Conservation (phyloP, 2,797 vertebrate species). For the Scomberomorus guttatus region DNA sequence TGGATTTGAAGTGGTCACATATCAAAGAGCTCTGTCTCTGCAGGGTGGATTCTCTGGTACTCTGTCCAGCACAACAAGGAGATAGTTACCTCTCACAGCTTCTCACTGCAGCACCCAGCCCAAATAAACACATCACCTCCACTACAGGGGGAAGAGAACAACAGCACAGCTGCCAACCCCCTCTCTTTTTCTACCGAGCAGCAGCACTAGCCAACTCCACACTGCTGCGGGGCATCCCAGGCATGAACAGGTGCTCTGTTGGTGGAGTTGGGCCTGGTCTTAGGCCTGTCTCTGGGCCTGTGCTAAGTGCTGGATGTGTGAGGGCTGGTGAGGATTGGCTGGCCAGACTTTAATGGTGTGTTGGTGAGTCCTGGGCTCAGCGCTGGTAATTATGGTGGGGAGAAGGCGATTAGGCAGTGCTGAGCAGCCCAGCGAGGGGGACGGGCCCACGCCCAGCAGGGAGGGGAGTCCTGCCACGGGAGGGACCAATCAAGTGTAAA, state of each 20-base stretch:
- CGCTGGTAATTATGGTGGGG: slow-evolving; percentile 92
- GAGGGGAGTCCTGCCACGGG: slow-evolving; percentile 91
- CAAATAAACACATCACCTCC: slow-evolving; percentile 86
- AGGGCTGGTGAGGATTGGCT: slow-evolving; percentile 70
- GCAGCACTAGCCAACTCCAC: slow-evolving; percentile 74
- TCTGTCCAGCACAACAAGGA: slow-evolving; percentile 76
- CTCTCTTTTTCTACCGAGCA: slow-evolving; percentile 61
- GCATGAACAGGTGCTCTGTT: slow-evolving; percentile 75
- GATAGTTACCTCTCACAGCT: slow-evolving; percentile 79
- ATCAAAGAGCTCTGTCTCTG: slow-evolving; percentile 82
- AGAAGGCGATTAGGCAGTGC: slow-evolving; percentile 93
- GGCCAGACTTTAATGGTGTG: slow-evolving; percentile 78
- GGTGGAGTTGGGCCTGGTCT: slow-evolving; percentile 65
- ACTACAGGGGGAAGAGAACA: slow-evolving; percentile 71
- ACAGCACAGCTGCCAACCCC: slow-evolving; percentile 73
- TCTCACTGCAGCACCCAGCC: slow-evolving; percentile 73
- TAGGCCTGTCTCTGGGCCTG: slow-evolving; percentile 65
- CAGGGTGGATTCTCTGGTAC: slow-evolving; percentile 80
- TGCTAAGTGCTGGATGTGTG: slow-evolving; percentile 66
- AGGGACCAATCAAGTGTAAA: slow-evolving; percentile 99
- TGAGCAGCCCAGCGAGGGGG: slow-evolving; percentile 92
- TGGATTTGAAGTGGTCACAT: slow-evolving; percentile 81
- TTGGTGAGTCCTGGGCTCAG: slow-evolving; percentile 82
- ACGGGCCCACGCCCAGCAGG: slow-evolving; percentile 92
- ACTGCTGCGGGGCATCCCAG: slow-evolving; percentile 77